Conservation (phyloP, 2,797 vertebrate species). For the Pogonophryne albipinna region DNA sequence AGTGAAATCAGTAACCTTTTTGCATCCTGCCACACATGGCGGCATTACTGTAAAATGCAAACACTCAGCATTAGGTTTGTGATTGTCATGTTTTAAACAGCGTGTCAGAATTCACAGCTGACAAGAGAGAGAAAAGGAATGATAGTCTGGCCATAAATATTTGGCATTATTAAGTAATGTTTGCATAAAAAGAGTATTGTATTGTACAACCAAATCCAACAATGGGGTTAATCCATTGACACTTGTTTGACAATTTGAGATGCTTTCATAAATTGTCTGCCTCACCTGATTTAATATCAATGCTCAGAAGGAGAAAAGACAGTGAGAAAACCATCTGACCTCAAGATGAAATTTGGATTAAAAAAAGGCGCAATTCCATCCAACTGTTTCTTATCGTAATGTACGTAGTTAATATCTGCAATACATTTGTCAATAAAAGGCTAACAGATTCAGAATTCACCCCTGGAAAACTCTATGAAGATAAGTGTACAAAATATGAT, state of each 20-base stretch:
- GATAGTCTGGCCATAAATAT: constrained; percentile 21
- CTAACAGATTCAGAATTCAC: too few species aligned
- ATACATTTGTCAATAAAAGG: too few species aligned
- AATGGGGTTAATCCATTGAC: constrained; percentile 1
- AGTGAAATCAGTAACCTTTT: constrained; percentile 65
- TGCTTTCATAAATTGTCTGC: background rate
- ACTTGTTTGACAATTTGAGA: background rate
- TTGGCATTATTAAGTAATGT: constrained; percentile 23
- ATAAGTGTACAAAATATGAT: background rate
- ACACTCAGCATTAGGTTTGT: constrained; percentile 40
- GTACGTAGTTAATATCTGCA: too few species aligned
- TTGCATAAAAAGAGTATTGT: constrained; percentile 6
- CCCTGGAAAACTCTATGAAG: too few species aligned
- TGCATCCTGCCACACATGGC: constrained; percentile 51
- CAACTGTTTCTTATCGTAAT: too few species aligned
- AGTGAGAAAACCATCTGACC: background rate
- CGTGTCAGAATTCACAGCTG: constrained; percentile 45
- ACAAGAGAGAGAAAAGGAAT: constrained; percentile 30
- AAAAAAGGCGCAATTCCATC: too few species aligned
- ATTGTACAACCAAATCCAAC: constrained; percentile 1
- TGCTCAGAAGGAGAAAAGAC: background rate
- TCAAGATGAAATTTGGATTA: too few species aligned
- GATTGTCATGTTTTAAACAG: constrained; percentile 39
- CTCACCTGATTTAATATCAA: background rate
- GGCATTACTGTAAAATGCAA: constrained; percentile 56